Conservation (phyloP, 1,140 invertebrate genomes). For the Calycopis cecrops region DNA sequence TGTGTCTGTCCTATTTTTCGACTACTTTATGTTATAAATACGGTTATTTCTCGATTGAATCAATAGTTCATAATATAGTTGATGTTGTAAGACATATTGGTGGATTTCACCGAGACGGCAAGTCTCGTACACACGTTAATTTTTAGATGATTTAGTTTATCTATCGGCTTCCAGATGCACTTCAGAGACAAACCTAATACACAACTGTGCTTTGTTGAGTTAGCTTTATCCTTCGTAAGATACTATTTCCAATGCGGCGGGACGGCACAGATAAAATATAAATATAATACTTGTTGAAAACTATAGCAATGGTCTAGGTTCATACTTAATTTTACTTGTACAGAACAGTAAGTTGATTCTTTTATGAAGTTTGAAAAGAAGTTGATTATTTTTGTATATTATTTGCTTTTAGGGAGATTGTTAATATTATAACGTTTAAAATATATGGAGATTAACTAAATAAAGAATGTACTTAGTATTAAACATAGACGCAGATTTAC, state of each 20-base stretch:
- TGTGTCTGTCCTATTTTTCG: background rate
- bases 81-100: background rate
- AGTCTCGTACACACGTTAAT: background rate
- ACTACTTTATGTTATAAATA: background rate
- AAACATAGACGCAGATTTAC: conserved; percentile 1
- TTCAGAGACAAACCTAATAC: background rate
- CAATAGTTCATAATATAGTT: background rate
- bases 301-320: background rate
- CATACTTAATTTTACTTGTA: conserved; percentile 3
- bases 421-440: conserved; percentile 16
- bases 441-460: conserved; percentile 14
- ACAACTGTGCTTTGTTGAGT: background rate
- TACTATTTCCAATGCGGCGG: background rate
- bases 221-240: conserved; percentile 1
- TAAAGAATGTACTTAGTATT: conserved; percentile 6
- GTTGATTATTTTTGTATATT: conserved; percentile 7
- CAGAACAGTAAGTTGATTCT: background rate
- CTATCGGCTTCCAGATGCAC: conserved; percentile 5
- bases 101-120: background rate
- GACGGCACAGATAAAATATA: background rate
- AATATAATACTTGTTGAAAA: too few species aligned
- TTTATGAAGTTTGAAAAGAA: background rate
- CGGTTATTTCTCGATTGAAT: background rate
- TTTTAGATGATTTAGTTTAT: conserved; percentile 2
- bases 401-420: conserved; percentile 12